phyloP scores from a whole-genome alignment of 2,113 vertebrate genomes.

The Xenopus borealis region DNA sequence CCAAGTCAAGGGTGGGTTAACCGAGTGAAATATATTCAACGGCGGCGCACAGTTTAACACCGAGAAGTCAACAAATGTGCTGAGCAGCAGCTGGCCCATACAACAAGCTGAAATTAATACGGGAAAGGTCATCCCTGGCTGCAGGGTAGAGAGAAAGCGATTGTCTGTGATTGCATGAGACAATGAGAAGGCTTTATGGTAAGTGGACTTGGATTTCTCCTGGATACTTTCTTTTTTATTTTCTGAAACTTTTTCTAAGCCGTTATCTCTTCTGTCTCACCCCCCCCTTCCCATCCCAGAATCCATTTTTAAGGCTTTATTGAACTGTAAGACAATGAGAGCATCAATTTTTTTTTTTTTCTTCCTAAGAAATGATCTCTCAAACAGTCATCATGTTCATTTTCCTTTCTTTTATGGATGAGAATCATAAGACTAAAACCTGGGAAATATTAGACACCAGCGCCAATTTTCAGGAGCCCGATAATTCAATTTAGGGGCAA shows the following conservation, averaged over 20 bases:
- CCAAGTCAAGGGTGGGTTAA: too few species aligned
- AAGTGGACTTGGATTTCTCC: neutral
- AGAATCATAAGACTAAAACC: neutral
- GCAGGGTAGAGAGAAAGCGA: neutral
- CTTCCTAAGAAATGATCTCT: too few species aligned
- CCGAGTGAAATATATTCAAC: too few species aligned
- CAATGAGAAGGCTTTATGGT: conserved; percentile 2
- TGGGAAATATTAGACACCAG: too few species aligned
- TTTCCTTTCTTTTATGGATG: neutral
- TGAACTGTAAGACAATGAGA: too few species aligned
- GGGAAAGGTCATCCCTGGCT: conserved; percentile 1
- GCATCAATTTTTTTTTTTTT: too few species aligned
- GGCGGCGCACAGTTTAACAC: too few species aligned
- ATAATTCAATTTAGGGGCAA: conserved; percentile 16
- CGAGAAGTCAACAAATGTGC: too few species aligned
- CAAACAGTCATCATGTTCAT: neutral
- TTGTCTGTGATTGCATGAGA: conserved; percentile 3
- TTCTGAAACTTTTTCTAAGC: neutral
- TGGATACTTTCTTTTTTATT: neutral
- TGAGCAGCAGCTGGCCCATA: neutral
- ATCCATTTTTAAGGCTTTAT: too few species aligned
- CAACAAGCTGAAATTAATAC: neutral
- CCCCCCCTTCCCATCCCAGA: too few species aligned
- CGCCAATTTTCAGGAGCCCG: neutral
- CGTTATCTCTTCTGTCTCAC: too few species aligned